A percentile compares a stretch with the other conserved stretches of the same genome.
These are phyloP conservation scores for Akabosia matsudoensis DNA, from an alignment of 1,140 invertebrate genomes.

Conservation along the genomic window DNA sequence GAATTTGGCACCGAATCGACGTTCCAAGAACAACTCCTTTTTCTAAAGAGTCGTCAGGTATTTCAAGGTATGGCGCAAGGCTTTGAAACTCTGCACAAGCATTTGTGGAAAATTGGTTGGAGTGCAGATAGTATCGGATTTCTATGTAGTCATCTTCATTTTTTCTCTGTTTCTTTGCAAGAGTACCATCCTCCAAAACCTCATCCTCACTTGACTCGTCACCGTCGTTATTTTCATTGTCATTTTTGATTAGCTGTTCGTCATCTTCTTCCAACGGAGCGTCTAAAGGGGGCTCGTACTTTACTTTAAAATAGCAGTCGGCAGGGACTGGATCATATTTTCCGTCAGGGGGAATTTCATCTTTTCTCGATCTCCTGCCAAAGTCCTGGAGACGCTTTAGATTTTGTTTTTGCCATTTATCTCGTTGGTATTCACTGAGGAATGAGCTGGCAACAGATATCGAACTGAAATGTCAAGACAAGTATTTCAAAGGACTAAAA, in stretches of 20 bases:
- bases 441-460: neutral
- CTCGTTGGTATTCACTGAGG: slow-evolving; percentile 25
- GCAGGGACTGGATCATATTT: slow-evolving; percentile 31
- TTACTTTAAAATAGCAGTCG: slow-evolving; percentile 38
- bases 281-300: too few species aligned
- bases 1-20: slow-evolving; percentile 32
- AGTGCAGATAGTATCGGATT: slow-evolving; percentile 59
- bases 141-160: slow-evolving; percentile 27
- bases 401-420: slow-evolving; percentile 36
- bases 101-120: slow-evolving; percentile 53
- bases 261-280: slow-evolving; percentile 50
- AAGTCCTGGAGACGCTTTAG: slow-evolving; percentile 36
- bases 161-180: neutral
- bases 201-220: neutral
- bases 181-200: neutral
- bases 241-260: slow-evolving; percentile 49
- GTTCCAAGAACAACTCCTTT: slow-evolving; percentile 36
- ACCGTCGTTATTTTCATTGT: slow-evolving; percentile 47
- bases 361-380: slow-evolving; percentile 21
- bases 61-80: slow-evolving; percentile 17
- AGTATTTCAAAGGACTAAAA: too few species aligned
- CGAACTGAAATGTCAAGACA: neutral
- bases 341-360: neutral
- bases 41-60: neutral
- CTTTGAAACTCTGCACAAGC: slow-evolving; percentile 40